Base-by-base conservation (phyloP, 2,888 invertebrate species). In the Brachylomia viminalis region DNA sequence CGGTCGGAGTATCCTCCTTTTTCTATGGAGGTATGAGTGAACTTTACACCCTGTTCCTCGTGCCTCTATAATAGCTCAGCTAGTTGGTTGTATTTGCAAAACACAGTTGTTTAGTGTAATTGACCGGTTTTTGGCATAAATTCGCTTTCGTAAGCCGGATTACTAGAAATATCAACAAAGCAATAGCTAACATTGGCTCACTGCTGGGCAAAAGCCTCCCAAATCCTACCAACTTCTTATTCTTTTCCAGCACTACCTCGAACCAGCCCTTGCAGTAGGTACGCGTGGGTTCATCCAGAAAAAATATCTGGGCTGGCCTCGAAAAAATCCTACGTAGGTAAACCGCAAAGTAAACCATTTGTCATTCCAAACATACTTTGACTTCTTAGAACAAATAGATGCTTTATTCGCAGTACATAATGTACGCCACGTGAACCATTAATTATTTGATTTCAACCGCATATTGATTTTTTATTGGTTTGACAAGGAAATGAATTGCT, bases 401-500 rank as follows among this genome's bases (percentile, higher is more conserved):
- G 30, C 2, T 7, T 33, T 45, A 23, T 30, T 68, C 10, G n/a
- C 64, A n/a, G 17, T 52, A 17, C 33, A 8, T 62, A 69, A 52
- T 65, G 38, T 64, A 67, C 23, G n/a, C 27, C 54, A 70, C 54
- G 62, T 58, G 45, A 33, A 64, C 17, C 65, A 67, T 72, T 75
- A n/a, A n/a, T n/a, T 74, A 72, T 72, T 68, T 79, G 49, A 71
- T 71, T 52, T 75, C 23, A 52, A 74, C 59, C 61, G 69, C 65
- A 67, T 59, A 62, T 75, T 68, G 15, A 66, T 75, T 69, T 61
- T n/a, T 66, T 77, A 74, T 77, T 72, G 54, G 17, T 67, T 77
- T 56, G 52, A 77, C 45, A 65, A 85, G 82, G 82, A 86, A 86
- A 85, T 62, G 45, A 84, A 64, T 73, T 42, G 64, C 47, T 72